phyloP scores from a whole-genome alignment of 1,140 invertebrate genomes.

The Amphibalanus amphitrite region DNA sequence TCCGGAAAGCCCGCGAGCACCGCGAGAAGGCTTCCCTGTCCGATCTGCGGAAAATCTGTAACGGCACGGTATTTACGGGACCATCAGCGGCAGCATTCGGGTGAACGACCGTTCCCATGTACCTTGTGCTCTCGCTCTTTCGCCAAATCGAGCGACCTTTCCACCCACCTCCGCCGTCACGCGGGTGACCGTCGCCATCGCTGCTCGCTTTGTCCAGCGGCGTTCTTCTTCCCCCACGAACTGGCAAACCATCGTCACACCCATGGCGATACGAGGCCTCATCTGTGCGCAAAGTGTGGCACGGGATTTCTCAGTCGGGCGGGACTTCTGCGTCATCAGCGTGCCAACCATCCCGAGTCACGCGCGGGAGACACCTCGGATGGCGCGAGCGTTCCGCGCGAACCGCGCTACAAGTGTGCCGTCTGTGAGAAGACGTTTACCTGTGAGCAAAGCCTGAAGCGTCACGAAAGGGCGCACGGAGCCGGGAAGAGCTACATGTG shows the following conservation, averaged over 20 bases:
- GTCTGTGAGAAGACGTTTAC: background rate
- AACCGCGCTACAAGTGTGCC: background rate
- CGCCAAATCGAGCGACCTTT: conserved; percentile 8
- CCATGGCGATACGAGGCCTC: background rate
- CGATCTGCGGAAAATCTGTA: conserved; percentile 24
- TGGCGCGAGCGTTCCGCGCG: too few species aligned
- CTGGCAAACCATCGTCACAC: background rate
- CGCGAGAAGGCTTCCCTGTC: conserved; percentile 3
- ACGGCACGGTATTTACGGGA: conserved; percentile 41
- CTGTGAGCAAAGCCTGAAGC: background rate
- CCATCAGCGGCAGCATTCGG: conserved; percentile 32
- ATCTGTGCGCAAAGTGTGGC: background rate
- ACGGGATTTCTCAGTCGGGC: background rate
- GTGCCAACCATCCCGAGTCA: background rate
- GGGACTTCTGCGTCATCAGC: background rate
- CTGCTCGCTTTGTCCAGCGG: background rate
- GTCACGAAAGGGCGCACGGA: background rate
- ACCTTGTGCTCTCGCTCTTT: conserved; percentile 26
- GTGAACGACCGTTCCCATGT: conserved; percentile 31
- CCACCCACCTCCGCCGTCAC: background rate
- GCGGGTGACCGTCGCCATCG: background rate
- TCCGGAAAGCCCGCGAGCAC: too few species aligned
- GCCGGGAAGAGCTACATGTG: background rate
- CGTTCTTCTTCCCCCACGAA: background rate
- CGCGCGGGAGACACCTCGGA: too few species aligned